Evolutionary conservation across 2,797 vertebrate species (phyloP).

Genomic region (Sebastolobus alascanus): DNA sequence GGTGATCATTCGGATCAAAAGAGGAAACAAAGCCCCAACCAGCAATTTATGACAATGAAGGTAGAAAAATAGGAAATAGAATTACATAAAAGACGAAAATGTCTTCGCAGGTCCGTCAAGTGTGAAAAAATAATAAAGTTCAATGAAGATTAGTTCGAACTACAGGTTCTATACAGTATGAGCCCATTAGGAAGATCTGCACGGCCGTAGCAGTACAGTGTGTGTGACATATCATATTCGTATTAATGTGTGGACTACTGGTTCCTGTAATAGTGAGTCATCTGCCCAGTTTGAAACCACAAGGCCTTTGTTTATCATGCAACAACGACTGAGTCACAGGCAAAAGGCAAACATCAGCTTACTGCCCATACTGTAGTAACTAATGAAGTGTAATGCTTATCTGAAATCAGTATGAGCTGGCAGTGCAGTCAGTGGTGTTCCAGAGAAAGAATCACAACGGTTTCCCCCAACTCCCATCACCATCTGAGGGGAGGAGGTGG

Average conservation of each 20-base stretch:
- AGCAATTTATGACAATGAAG: neutral
- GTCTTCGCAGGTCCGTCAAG: neutral
- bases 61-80: neutral
- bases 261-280: slow-evolving; percentile 28
- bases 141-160: neutral
- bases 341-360: neutral
- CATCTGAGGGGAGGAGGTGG: too few relatives aligned
- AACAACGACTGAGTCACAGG: slow-evolving; percentile 7
- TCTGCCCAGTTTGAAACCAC: neutral
- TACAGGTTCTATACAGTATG: too few relatives aligned
- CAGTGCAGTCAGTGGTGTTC: neutral
- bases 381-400: neutral
- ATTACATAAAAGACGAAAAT: neutral
- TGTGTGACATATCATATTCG: slow-evolving; percentile 7
- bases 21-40: neutral
- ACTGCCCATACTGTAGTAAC: neutral
- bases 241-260: neutral
- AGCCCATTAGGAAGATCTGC: neutral
- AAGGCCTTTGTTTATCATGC: neutral
- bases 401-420: neutral
- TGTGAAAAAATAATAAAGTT: neutral
- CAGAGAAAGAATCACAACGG: neutral
- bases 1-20: neutral
- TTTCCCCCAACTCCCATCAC: too few relatives aligned
- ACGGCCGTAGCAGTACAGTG: neutral